Conservation (phyloP, 2,797 vertebrate species). For the Muscicapa comitata region DNA sequence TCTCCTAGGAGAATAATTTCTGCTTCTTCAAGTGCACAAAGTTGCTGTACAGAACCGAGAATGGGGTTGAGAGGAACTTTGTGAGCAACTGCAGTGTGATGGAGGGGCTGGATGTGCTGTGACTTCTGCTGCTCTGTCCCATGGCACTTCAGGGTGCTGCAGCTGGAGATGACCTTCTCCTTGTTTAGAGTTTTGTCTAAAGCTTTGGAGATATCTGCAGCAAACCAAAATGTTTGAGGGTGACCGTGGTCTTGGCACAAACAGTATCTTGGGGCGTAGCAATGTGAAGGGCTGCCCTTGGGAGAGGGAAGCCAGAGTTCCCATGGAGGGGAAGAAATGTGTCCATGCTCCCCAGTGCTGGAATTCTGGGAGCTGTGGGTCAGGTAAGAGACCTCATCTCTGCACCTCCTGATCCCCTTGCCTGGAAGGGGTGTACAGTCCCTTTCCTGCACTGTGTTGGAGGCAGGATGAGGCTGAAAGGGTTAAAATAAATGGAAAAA, state of each 20-base stretch:
- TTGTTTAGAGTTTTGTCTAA: not conserved
- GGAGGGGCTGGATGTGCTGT: not conserved
- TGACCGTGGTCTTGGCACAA: accelerated
- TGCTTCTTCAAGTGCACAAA: not conserved
- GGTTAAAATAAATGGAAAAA: not conserved
- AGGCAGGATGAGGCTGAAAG: not conserved
- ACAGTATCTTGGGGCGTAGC: accelerated
- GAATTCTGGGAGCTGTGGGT: not conserved
- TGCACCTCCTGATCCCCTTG: accelerated
- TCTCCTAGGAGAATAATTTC: not conserved
- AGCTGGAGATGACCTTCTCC: not conserved
- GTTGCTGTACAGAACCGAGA: not conserved
- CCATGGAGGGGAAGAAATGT: not conserved
- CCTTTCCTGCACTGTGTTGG: accelerated
- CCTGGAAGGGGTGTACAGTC: not conserved
- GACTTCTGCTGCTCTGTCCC: not conserved
- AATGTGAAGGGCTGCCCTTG: not conserved
- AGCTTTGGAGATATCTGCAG: not conserved
- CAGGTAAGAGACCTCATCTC: not conserved
- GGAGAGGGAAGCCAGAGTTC: not conserved
- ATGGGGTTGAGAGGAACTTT: accelerated
- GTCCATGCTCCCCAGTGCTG: not conserved
- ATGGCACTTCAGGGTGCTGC: accelerated
- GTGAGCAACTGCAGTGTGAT: accelerated
- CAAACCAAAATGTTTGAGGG: not conserved